These are phyloP conservation scores for Aphis gossypii DNA, from an alignment of 1,140 invertebrate species.

Conservation along the genomic window DNA sequence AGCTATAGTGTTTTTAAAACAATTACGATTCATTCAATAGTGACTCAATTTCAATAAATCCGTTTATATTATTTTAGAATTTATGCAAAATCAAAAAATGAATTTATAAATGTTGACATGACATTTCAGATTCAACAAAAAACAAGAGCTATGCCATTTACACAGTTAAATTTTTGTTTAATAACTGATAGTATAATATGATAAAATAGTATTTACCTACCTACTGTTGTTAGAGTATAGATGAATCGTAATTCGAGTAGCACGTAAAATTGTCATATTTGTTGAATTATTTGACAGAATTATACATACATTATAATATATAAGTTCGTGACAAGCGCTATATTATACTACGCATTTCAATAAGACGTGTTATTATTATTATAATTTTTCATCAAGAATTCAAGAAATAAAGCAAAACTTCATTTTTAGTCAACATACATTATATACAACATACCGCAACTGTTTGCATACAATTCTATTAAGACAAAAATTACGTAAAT, in stretches of 20 bases:
- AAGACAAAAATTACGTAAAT: background rate
- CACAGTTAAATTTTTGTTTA: background rate
- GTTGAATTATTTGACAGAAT: background rate
- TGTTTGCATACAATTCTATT: background rate
- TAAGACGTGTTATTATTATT: background rate
- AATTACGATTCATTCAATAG: background rate
- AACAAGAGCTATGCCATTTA: background rate
- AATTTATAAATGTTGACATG: background rate
- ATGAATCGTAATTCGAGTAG: background rate
- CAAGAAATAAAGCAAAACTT: background rate
- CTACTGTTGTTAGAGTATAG: background rate
- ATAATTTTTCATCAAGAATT: background rate
- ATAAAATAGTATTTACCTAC: background rate
- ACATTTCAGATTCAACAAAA: background rate
- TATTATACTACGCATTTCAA: background rate
- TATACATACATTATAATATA: no score
- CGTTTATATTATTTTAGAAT: background rate
- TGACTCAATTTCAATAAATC: background rate
- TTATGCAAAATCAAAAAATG: background rate
- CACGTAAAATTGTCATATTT: background rate
- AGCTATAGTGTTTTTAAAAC: background rate
- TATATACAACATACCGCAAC: background rate
- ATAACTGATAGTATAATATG: background rate
- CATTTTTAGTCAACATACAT: background rate
- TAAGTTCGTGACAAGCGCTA: background rate